These are phyloP conservation scores for Tiliacea aurago DNA, from an alignment of 2,888 invertebrate genomes.

Conservation along the genomic window DNA sequence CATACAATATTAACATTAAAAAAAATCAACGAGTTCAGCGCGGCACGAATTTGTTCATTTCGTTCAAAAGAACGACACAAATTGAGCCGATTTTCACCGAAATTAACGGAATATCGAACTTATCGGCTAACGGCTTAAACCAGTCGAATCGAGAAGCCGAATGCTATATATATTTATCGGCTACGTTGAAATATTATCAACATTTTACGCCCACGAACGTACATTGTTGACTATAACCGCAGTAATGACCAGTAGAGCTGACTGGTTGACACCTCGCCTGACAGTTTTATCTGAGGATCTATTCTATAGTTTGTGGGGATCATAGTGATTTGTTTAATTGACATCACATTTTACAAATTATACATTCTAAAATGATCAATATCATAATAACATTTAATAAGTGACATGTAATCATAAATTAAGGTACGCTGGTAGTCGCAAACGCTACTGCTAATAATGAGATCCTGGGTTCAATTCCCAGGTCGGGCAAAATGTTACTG, in stretches of 20 bases:
- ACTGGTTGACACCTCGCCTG: neutral
- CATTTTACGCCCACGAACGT: neutral
- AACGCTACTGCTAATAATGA: neutral
- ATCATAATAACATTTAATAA: neutral
- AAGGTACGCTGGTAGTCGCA: neutral
- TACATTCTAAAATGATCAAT: neutral
- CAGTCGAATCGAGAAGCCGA: neutral
- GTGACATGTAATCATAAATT: neutral
- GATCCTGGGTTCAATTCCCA: no score
- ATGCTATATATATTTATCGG: neutral
- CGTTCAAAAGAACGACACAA: neutral
- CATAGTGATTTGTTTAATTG: neutral
- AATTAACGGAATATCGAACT: slow-evolving; percentile 1
- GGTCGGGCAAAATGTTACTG: neutral
- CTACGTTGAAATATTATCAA: neutral
- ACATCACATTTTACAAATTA: no score
- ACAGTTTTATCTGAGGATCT: neutral
- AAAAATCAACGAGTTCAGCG: neutral
- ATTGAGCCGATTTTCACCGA: neutral
- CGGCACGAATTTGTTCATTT: neutral
- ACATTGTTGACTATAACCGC: neutral
- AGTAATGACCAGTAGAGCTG: neutral
- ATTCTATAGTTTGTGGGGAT: neutral
- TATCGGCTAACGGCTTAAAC: slow-evolving; percentile 5
- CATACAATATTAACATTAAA: neutral